These are phyloP conservation scores for Microcaecilia unicolor DNA, from an alignment of 2,797 vertebrate species.

Conservation along the genomic window DNA sequence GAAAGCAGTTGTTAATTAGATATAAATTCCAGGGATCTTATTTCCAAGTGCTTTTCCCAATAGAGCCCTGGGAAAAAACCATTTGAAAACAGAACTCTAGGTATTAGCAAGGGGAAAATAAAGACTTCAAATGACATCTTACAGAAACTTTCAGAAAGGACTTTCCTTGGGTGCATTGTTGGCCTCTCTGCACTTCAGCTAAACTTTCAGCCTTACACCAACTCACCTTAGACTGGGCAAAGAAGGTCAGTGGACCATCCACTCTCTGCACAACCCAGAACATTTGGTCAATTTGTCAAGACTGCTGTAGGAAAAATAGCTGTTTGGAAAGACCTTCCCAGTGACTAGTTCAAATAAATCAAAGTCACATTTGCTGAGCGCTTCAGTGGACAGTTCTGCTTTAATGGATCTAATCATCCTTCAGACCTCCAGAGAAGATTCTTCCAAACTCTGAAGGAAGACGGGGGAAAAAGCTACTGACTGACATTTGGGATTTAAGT, in stretches of 20 bases:
- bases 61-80: too few species aligned
- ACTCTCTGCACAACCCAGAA: constrained; percentile 22
- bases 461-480: neutral
- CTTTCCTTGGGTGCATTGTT: too few species aligned
- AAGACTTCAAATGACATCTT: neutral
- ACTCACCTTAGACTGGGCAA: constrained; percentile 9
- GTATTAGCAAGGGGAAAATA: constrained; percentile 3
- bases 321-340: constrained; percentile 47
- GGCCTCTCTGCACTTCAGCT: too few species aligned
- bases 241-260: constrained; percentile 33
- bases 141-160: neutral
- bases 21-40: too few species aligned
- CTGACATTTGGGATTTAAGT: neutral
- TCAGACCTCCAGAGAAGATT: constrained; percentile 47
- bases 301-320: constrained; percentile 47
- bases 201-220: too few species aligned
- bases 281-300: constrained; percentile 50
- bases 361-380: constrained; percentile 46
- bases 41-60: too few species aligned
- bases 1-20: too few species aligned
- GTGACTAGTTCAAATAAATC: constrained; percentile 58
- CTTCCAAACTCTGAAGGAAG: neutral
- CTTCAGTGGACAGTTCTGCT: constrained; percentile 34
- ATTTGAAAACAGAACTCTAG: too few species aligned
- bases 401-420: constrained; percentile 35